Percentiles rank a stretch among this genome's conserved stretches.
These are phyloP conservation scores for Neelides folsomi DNA, from an alignment of 2,888 invertebrate species.

Conservation along the genomic window DNA sequence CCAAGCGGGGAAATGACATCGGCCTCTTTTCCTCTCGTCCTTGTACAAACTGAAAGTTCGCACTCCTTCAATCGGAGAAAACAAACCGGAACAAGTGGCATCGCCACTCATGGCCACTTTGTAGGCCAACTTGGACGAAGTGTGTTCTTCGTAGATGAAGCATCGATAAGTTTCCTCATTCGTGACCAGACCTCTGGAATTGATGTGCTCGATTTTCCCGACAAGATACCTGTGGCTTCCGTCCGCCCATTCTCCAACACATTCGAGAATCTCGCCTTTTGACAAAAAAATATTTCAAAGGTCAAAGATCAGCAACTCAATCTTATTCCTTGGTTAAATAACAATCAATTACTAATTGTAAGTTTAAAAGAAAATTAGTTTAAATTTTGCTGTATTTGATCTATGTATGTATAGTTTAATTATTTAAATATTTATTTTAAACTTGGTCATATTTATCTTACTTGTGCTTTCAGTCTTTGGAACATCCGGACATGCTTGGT, in stretches of 20 bases:
- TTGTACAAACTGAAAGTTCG: conserved; percentile 71
- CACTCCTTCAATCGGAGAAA: conserved; percentile 70
- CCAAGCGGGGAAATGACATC: conserved; percentile 63
- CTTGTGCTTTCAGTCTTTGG: conserved; percentile 62
- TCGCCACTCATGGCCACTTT: conserved; percentile 80
- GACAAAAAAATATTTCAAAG: background rate
- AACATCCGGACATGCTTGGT: conserved; percentile 70
- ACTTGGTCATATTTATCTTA: too few relatives aligned
- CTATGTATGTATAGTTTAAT: too few relatives aligned
- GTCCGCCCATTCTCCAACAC: conserved; percentile 84
- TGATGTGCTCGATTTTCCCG: conserved; percentile 74
- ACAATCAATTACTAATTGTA: too few relatives aligned
- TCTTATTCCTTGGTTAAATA: too few relatives aligned
- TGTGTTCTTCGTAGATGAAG: conserved; percentile 72
- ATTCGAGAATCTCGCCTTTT: conserved; percentile 76
- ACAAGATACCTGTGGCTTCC: conserved; percentile 80
- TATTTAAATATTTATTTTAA: too few relatives aligned
- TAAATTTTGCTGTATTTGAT: too few relatives aligned
- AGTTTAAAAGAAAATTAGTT: too few relatives aligned
- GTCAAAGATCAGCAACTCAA: too few relatives aligned
- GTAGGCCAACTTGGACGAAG: conserved; percentile 51
- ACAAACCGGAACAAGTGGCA: conserved; percentile 77
- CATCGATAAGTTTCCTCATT: conserved; percentile 87
- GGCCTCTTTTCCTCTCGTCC: conserved; percentile 50
- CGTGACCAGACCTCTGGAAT: conserved; percentile 42